Evolutionary conservation across 1,140 invertebrate species (phyloP).

Genomic region (Eupristina koningsbergeri): DNA sequence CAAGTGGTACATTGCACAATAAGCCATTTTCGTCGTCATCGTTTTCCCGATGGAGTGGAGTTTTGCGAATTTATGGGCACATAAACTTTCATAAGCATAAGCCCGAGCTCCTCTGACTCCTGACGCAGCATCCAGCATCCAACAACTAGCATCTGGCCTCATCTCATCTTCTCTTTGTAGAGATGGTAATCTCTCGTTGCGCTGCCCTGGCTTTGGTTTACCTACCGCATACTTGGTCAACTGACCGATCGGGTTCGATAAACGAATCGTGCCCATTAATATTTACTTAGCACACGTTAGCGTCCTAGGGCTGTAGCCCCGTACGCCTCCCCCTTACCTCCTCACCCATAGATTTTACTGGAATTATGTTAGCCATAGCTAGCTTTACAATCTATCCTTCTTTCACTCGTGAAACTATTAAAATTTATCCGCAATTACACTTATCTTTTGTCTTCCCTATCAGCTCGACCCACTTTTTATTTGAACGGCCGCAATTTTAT

Average conservation of each 20-base stretch:
- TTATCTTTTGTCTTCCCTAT: neutral
- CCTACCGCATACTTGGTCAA: conserved; percentile 48
- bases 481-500: neutral
- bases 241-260: conserved; percentile 40
- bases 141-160: no score
- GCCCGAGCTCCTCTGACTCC: neutral
- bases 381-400: neutral
- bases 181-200: conserved; percentile 38
- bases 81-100: conserved; percentile 43
- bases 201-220: conserved; percentile 20
- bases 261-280: conserved; percentile 52
- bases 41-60: conserved; percentile 27
- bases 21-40: conserved; percentile 39
- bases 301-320: neutral
- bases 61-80: conserved; percentile 38
- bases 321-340: neutral
- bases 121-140: neutral
- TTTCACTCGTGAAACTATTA: neutral
- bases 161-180: neutral
- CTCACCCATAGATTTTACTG: conserved; percentile 24
- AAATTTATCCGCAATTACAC: conserved; percentile 24
- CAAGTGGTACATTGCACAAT: conserved; percentile 38
- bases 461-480: neutral
- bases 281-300: conserved; percentile 38
- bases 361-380: conserved; percentile 25